Base-by-base conservation (phyloP, 2,113 vertebrate genomes). In the Centropus bengalensis region DNA sequence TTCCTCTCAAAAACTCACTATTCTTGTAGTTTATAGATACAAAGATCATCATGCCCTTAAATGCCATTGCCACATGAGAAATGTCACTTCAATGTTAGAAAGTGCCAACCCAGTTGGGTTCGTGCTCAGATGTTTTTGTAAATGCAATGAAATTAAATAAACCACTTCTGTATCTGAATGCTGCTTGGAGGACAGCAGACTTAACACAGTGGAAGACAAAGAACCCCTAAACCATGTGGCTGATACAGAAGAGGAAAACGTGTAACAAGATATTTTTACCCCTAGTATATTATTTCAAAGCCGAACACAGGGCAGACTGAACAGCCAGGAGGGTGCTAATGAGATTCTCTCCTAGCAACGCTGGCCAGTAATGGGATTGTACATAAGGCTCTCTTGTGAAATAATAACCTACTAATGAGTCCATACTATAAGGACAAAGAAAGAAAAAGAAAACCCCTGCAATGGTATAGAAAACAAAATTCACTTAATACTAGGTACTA, bases 1-100 rank as follows among this genome's bases (percentile, higher is more conserved):
- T 95, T 96, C 91, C 93, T 91, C 59, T 88, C 66, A 67, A 85
- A 96, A 92, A 89, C 82, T 80, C 86, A n/a, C 27, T 88, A 32
- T 80, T 86, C 36, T 63, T 88, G 67, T 30, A 91, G 24, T 87
- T 90, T 69, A 27, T 52, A 74, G 73, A 30, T 80, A 9, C 27
- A 58, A 86, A 64, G 69, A 71, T 88, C 20, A 5, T 55, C 13
- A 14, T 93, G 92, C 33, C 47, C 91, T 64, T 70, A 88, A 93
- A 91, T 86, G 66, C n/a, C 66, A 67, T 62, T 80, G 74, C 27
- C 28, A 66, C 62, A 89, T 95, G 74, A 92, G 66, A 93, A 69
- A 33, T 90, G 69, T 45, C 73, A 68, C 40, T 75, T 68, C 40
- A 66, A 0, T 84, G 70, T 90, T 64, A 83, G 64, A 71, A 89